Conservation (phyloP, 2,113 vertebrate genomes). For the Cryptomyrus ogoouensis region DNA sequence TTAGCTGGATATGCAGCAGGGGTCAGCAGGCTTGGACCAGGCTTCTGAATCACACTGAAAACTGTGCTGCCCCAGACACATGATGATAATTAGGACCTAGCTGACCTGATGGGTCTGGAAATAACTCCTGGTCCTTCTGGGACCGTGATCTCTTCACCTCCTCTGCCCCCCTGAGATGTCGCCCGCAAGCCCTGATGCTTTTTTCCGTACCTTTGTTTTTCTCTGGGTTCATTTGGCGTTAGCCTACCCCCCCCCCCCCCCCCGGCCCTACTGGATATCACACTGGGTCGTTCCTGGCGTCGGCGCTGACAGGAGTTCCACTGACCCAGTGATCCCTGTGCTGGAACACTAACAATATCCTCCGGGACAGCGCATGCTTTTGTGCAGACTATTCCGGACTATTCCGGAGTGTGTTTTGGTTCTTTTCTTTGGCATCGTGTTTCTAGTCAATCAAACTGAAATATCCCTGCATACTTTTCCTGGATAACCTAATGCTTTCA, state of each 20-base stretch:
- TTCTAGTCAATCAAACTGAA: not conserved
- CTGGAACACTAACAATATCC: not conserved
- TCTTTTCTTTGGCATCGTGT: not conserved
- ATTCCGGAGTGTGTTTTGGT: not conserved
- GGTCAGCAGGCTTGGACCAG: not conserved
- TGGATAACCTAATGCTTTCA: not conserved
- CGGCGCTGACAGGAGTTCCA: not conserved
- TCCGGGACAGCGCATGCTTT: not conserved
- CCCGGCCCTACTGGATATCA: not conserved
- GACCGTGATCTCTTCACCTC: not conserved
- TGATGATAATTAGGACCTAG: not conserved
- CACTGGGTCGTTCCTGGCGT: not conserved
- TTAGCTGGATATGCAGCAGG: not conserved
- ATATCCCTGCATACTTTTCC: not conserved
- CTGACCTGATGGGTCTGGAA: not conserved
- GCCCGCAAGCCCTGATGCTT: not conserved
- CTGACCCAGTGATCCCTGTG: not conserved
- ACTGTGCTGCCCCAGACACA: not conserved
- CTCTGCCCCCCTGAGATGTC: not conserved
- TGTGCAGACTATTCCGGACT: not conserved
- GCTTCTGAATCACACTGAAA: not conserved
- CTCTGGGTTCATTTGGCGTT: not conserved
- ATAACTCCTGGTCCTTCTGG: not conserved
- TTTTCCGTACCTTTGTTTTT: not conserved
- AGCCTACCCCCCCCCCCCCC: not conserved